Conservation (phyloP, 2,797 vertebrate species). For the Furcifer pardalis region DNA sequence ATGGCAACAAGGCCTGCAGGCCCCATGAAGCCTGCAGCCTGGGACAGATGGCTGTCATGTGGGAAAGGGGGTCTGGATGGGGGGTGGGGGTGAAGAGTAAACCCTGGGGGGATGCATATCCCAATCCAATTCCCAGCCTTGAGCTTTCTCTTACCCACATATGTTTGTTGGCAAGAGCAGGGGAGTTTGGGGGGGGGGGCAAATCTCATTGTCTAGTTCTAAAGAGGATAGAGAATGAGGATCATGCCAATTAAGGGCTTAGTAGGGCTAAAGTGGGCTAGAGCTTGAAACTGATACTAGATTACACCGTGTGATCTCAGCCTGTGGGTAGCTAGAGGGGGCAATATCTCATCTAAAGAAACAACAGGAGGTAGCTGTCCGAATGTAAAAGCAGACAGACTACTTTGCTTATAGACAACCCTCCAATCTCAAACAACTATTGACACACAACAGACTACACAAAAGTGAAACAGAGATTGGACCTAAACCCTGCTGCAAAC, state of each 20-base stretch:
- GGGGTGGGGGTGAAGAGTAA: neutral
- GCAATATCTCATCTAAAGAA: slow-evolving; percentile 35
- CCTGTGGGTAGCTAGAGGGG: slow-evolving; percentile 2
- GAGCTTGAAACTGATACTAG: slow-evolving; percentile 44
- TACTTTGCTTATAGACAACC: too few relatives aligned
- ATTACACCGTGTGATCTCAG: slow-evolving; percentile 28
- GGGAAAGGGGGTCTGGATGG: slow-evolving; percentile 22
- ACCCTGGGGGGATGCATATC: slow-evolving; percentile 15
- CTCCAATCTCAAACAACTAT: too few relatives aligned
- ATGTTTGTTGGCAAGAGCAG: slow-evolving; percentile 33
- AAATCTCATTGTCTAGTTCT: slow-evolving; percentile 35
- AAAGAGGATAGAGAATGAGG: slow-evolving; percentile 36
- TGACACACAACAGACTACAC: too few relatives aligned
- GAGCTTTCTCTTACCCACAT: slow-evolving; percentile 25
- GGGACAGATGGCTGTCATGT: slow-evolving; percentile 45
- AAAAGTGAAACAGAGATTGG: too few relatives aligned
- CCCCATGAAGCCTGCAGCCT: slow-evolving; percentile 15
- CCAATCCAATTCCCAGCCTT: slow-evolving; percentile 23
- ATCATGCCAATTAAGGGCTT: slow-evolving; percentile 64
- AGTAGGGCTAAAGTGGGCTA: slow-evolving; percentile 52
- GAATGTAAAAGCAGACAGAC: neutral
- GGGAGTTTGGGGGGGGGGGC: neutral
- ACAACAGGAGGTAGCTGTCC: slow-evolving; percentile 27
- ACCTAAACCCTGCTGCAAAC: too few relatives aligned
- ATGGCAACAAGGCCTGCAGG: slow-evolving; percentile 11